Base-by-base conservation (phyloP, 2,113 vertebrate species). In the Takifugu bimaculatus region DNA sequence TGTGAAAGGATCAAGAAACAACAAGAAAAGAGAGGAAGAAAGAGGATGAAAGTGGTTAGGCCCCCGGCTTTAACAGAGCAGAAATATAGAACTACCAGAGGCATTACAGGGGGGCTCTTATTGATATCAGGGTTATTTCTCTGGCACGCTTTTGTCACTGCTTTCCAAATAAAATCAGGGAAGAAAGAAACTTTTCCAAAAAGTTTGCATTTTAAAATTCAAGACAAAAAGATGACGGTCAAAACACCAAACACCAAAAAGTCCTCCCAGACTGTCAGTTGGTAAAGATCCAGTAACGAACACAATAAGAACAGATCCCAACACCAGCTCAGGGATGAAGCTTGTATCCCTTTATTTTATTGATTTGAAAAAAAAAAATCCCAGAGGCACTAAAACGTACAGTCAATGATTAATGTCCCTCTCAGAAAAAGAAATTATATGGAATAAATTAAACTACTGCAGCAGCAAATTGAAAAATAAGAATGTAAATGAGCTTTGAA, bases 371-470 rank as follows among this genome's bases (percentile, higher is more conserved):
- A 87, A 88, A 94, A 87, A 88, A 94, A 92, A 93, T 94, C 94
- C 93, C 94, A 95, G 92, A 94, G 95, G 94, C 96, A 90, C 93
- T 93, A 94, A 95, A 95, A 98, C 93, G 93, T 94, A 94, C 93
- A 94, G 94, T 94, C 96, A 97, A 95, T 99, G 96, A 99, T 99
- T 99, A 98, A 99, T 99, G 96, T 97, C 95, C 96, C 91, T 96
- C 93, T 98, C 95, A 96, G 95, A 98, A 96, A 98, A 98, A 98
- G 95, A 98, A 98, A 99, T 99, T 97, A 99, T 98, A 99, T 98
- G 94, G 95, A 99, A 99, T 99, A 99, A 99, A 99, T 99, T 99
- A 99, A 99, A 99, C 96, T 98, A 98, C 96, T 98, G 96, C 96
- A 93, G 96, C 96, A 98, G 96, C 95, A 99, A 99, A 99, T 99